Conservation (phyloP, 2,797 vertebrate species). For the Bufotes viridis region DNA sequence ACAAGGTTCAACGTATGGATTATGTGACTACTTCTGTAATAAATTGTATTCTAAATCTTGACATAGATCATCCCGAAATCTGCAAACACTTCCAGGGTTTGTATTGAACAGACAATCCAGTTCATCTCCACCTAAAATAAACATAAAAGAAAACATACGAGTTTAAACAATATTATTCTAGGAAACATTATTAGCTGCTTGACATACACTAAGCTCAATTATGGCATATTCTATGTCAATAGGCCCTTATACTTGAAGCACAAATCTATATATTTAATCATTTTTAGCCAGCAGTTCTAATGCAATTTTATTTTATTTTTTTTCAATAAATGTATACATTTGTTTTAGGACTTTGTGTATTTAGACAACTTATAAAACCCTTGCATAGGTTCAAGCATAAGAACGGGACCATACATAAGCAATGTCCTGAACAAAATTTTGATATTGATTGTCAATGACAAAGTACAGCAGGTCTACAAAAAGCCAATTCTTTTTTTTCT, state of each 20-base stretch:
- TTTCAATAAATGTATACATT: background rate
- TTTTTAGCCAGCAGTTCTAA: too few species aligned
- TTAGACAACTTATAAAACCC: too few species aligned
- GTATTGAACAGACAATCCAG: background rate
- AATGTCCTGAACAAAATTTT: too few species aligned
- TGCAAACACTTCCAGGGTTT: background rate
- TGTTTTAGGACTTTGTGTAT: background rate
- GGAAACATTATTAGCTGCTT: background rate
- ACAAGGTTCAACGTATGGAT: background rate
- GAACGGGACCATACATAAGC: too few species aligned
- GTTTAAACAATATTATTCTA: background rate
- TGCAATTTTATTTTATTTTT: too few species aligned
- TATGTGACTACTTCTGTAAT: background rate
- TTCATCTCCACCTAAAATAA: background rate
- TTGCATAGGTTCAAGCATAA: too few species aligned
- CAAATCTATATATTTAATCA: background rate
- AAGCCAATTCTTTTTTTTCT: too few species aligned
- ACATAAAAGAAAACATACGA: background rate
- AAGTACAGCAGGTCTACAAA: too few species aligned
- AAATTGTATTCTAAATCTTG: background rate
- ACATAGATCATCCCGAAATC: background rate
- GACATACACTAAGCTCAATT: background rate
- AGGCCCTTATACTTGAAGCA: background rate
- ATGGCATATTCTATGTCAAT: background rate
- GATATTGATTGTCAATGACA: too few species aligned